These are phyloP conservation scores for Atopsyche davidsoni DNA, from an alignment of 1,140 invertebrate species.

Conservation along the genomic window DNA sequence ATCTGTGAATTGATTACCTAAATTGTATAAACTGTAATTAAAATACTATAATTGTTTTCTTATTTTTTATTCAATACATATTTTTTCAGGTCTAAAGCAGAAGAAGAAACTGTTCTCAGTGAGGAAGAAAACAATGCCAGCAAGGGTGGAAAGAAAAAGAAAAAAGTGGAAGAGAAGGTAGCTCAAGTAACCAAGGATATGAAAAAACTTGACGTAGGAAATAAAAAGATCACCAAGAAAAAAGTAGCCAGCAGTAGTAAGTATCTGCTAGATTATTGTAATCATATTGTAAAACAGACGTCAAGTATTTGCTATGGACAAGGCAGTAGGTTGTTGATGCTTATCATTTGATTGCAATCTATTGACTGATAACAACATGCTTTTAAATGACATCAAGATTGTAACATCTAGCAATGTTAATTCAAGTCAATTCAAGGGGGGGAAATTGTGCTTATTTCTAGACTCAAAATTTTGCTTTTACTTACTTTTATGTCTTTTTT, in stretches of 20 bases:
- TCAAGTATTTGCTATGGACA: too few relatives aligned
- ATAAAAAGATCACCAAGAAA: slow-evolving; percentile 48
- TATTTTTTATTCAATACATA: slow-evolving; percentile 38
- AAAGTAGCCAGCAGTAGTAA: slow-evolving; percentile 41
- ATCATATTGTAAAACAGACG: too few relatives aligned
- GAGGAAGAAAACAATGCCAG: slow-evolving; percentile 45
- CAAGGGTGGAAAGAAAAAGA: slow-evolving; percentile 45
- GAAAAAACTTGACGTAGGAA: slow-evolving; percentile 46
- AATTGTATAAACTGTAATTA: too few relatives aligned
- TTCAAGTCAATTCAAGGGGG: too few relatives aligned
- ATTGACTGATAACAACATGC: too few relatives aligned
- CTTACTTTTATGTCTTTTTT: slow-evolving; percentile 17
- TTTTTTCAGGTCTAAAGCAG: slow-evolving; percentile 35
- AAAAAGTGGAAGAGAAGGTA: slow-evolving; percentile 40
- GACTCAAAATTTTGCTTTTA: slow-evolving; percentile 5
- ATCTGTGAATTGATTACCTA: too few relatives aligned
- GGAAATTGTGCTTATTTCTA: too few relatives aligned
- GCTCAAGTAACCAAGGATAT: slow-evolving; percentile 47
- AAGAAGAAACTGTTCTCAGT: slow-evolving; percentile 42
- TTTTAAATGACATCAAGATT: too few relatives aligned
- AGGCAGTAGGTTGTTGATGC: too few relatives aligned
- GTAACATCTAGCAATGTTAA: too few relatives aligned
- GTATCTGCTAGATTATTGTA: background rate
- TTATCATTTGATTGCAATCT: too few relatives aligned
- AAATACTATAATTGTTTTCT: too few relatives aligned